These are phyloP conservation scores for Speoplatyrhinus poulsoni DNA, from an alignment of 2,113 vertebrate genomes.

Conservation along the genomic window DNA sequence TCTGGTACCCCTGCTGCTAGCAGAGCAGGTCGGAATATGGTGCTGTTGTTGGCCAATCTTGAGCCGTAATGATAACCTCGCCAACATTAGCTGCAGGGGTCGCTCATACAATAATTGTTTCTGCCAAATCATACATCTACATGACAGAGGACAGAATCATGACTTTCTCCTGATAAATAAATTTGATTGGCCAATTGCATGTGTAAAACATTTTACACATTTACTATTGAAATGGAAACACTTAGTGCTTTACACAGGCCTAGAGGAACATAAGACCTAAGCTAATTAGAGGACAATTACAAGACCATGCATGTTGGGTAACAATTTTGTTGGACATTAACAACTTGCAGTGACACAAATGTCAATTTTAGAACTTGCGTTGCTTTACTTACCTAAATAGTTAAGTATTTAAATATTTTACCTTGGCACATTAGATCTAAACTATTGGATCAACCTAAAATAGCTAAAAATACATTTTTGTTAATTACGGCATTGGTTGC, in stretches of 20 bases:
- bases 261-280: conserved; percentile 45
- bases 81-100: conserved; percentile 80
- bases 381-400: conserved; percentile 87
- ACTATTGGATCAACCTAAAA: conserved; percentile 85
- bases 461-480: conserved; percentile 82
- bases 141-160: conserved; percentile 83
- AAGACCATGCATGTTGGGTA: conserved; percentile 59
- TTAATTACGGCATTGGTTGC: conserved; percentile 92
- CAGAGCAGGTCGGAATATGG: conserved; percentile 41
- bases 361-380: conserved; percentile 79
- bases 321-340: conserved; percentile 68
- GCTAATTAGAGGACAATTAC: conserved; percentile 67
- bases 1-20: conserved; percentile 65
- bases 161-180: conserved; percentile 88
- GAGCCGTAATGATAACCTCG: conserved; percentile 70
- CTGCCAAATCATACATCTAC: conserved; percentile 88
- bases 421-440: conserved; percentile 85
- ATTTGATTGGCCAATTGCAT: conserved; percentile 67
- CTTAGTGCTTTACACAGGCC: conserved; percentile 13
- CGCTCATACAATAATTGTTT: conserved; percentile 85
- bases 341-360: conserved; percentile 70
- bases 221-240: conserved; percentile 17
- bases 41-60: conserved; percentile 63
- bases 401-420: conserved; percentile 94
- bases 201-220: conserved; percentile 38